These are phyloP conservation scores for Tridacna gigas DNA, from an alignment of 2,888 invertebrate genomes.

Conservation along the genomic window DNA sequence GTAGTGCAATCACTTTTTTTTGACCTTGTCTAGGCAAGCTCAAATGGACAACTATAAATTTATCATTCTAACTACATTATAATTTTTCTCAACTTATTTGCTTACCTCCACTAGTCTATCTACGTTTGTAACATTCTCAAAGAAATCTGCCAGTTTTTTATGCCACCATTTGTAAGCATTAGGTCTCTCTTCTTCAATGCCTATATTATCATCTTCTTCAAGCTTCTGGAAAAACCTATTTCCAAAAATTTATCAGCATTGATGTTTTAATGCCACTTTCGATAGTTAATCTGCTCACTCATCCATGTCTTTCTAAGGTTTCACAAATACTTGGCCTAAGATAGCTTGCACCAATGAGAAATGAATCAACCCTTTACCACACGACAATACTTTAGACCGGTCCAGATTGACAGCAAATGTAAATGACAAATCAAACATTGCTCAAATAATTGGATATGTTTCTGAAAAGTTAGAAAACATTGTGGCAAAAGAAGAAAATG, in stretches of 20 bases:
- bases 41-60: no score
- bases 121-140: conserved; percentile 74
- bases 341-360: no score
- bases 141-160: conserved; percentile 82
- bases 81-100: no score
- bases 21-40: no score
- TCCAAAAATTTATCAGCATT: neutral
- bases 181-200: conserved; percentile 69
- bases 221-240: conserved; percentile 73
- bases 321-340: neutral
- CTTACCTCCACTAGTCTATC: conserved; percentile 80
- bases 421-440: no score
- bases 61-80: no score
- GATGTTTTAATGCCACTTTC: no score
- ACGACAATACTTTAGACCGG: no score
- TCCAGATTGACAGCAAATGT: no score
- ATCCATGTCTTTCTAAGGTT: neutral
- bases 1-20: no score
- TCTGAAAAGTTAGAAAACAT: neutral
- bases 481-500: neutral
- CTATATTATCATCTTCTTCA: conserved; percentile 66
- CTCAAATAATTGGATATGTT: no score
- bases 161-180: conserved; percentile 82
- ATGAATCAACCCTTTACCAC: no score
- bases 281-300: neutral